These are phyloP conservation scores for Ptychoptera albimana DNA, from an alignment of 2,888 invertebrate genomes.

Conservation along the genomic window DNA sequence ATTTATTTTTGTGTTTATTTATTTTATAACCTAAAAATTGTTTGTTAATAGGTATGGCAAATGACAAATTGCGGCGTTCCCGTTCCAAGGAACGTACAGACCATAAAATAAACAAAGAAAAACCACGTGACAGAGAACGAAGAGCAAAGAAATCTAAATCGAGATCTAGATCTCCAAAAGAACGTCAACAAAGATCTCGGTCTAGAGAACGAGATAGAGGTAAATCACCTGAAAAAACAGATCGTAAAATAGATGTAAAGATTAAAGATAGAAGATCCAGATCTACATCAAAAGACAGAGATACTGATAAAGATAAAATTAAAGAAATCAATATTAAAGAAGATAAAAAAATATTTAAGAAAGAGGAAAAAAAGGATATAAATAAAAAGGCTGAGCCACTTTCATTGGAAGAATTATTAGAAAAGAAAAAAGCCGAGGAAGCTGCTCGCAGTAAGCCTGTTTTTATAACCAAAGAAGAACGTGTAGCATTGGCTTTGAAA, in stretches of 20 bases:
- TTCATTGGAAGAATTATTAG: slow-evolving; percentile 87
- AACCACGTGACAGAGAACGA: slow-evolving; percentile 21
- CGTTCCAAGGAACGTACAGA: slow-evolving; percentile 28
- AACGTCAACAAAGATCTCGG: slow-evolving; percentile 17
- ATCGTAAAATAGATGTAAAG: too few species aligned
- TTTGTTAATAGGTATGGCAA: background rate
- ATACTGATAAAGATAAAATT: slow-evolving; percentile 6
- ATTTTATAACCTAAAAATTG: slow-evolving; percentile 17
- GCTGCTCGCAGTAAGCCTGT: slow-evolving; percentile 91
- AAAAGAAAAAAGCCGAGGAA: slow-evolving; percentile 93
- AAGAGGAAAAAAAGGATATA: slow-evolving; percentile 25
- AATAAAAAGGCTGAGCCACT: slow-evolving; percentile 55
- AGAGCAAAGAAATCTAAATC: slow-evolving; percentile 14
- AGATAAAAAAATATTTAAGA: slow-evolving; percentile 31
- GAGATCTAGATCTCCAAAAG: background rate
- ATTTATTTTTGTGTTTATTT: too few species aligned
- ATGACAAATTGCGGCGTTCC: slow-evolving; percentile 17
- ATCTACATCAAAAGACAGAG: slow-evolving; percentile 24
- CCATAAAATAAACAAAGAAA: slow-evolving; percentile 17
- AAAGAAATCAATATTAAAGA: slow-evolving; percentile 11
- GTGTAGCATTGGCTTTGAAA: slow-evolving; percentile 77
- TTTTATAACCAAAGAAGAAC: slow-evolving; percentile 90
- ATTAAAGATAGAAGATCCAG: slow-evolving; percentile 9
- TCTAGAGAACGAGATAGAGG: slow-evolving; percentile 21
- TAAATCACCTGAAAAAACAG: background rate